Percentiles rank a stretch among this genome's conserved stretches.
Evolutionary conservation across 1,140 invertebrate genomes (phyloP).

Genomic region (Diabrotica virgifera): DNA sequence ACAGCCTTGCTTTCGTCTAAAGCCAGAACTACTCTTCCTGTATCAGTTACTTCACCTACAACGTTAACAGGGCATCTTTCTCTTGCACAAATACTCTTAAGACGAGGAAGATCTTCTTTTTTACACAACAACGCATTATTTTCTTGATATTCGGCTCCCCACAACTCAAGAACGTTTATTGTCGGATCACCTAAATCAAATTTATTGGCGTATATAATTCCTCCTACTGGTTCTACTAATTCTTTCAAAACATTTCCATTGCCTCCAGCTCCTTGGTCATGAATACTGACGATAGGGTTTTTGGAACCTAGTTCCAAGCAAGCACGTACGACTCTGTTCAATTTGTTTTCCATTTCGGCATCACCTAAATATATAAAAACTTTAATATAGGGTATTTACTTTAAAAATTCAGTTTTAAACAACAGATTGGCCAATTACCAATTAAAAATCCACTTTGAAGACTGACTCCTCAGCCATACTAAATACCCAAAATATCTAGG

Average conservation of each 20-base stretch:
- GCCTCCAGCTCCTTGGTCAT: constrained; percentile 96
- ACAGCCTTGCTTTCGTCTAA: constrained; percentile 47
- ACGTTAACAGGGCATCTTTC: constrained; percentile 89
- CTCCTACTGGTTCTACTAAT: constrained; percentile 89
- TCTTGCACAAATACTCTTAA: constrained; percentile 74
- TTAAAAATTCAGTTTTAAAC: background rate
- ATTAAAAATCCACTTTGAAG: too few species aligned
- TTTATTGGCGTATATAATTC: constrained; percentile 81
- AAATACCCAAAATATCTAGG: too few species aligned
- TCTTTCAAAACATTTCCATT: constrained; percentile 99
- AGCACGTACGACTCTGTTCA: constrained; percentile 89
- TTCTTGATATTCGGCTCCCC: constrained; percentile 99
- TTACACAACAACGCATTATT: constrained; percentile 85
- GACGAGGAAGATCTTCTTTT: constrained; percentile 58
- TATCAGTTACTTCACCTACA: constrained; percentile 88
- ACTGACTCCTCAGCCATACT: too few species aligned
- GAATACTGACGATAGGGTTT: constrained; percentile 93
- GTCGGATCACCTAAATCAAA: constrained; percentile 94
- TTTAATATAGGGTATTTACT: background rate
- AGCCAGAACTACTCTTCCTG: constrained; percentile 74
- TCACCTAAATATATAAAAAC: constrained; percentile 62
- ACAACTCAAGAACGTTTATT: constrained; percentile 88
- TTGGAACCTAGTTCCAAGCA: constrained; percentile 77
- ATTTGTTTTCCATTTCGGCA: constrained; percentile 97
- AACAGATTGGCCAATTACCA: too few species aligned